These are phyloP conservation scores for Peromyscus leucopus DNA, from an alignment of 2,113 vertebrate genomes.

Conservation along the genomic window DNA sequence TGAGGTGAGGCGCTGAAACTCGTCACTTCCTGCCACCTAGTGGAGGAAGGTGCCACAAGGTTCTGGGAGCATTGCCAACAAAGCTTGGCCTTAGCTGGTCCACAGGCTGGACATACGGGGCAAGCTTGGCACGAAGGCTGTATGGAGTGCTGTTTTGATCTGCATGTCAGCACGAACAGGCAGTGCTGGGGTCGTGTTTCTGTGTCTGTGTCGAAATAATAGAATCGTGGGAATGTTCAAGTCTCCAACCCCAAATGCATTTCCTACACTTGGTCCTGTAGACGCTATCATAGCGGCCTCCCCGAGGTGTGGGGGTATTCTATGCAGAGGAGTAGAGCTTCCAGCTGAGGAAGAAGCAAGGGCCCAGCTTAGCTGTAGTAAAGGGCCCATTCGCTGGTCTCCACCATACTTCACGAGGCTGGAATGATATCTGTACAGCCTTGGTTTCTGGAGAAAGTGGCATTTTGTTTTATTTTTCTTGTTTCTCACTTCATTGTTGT, in stretches of 20 bases:
- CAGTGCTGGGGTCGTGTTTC: not conserved
- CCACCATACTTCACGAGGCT: not conserved
- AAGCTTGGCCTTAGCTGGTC: not conserved
- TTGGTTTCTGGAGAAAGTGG: constrained; percentile 29
- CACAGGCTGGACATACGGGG: accelerated
- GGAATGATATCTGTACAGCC: not conserved
- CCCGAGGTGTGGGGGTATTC: not conserved
- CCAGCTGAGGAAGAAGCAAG: accelerated
- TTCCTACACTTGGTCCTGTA: not conserved
- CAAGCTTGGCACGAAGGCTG: not conserved
- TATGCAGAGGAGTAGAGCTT: not conserved
- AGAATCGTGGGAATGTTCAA: not conserved
- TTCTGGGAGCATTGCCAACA: not conserved
- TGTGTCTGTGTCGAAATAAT: not conserved
- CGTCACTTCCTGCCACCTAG: not conserved
- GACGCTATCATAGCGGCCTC: not conserved
- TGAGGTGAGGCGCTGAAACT: not conserved
- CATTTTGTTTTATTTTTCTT: not conserved
- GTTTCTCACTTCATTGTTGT: not conserved
- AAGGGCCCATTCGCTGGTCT: not conserved
- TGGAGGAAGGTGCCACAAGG: not conserved
- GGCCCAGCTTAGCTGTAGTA: not conserved
- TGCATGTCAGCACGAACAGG: not conserved
- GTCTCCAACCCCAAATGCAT: no score
- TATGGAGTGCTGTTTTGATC: not conserved